These are phyloP conservation scores for Betta splendens DNA, from an alignment of 2,797 vertebrate genomes.

Conservation along the genomic window DNA sequence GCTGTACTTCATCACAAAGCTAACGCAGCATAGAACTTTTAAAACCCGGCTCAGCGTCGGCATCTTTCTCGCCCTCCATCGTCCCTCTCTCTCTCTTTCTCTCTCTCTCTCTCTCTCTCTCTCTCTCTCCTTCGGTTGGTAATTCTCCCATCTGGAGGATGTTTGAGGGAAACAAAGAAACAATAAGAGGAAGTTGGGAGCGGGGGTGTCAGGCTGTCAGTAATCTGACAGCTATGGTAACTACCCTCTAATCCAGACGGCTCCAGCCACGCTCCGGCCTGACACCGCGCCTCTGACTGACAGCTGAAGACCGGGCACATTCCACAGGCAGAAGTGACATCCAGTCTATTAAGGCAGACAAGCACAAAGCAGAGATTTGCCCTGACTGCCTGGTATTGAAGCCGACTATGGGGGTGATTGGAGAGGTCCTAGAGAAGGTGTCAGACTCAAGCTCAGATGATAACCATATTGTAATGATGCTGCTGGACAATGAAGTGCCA, in stretches of 20 bases:
- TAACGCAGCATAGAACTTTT: constrained; percentile 81
- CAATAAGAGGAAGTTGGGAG: constrained; percentile 96
- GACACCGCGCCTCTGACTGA: constrained; percentile 99
- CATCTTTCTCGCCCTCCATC: constrained; percentile 32
- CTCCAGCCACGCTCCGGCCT: constrained; percentile 96
- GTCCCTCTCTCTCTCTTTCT: constrained; percentile 19
- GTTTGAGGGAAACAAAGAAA: constrained; percentile 92
- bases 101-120: constrained; percentile 22
- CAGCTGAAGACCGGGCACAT: constrained; percentile 98
- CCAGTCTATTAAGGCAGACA: constrained; percentile 99
- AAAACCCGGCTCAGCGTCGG: constrained; percentile 75
- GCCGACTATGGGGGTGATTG: constrained; percentile 97
- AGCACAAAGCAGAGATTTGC: constrained; percentile 99
- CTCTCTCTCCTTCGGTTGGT: constrained; percentile 73
- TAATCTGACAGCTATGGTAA: constrained; percentile 99
- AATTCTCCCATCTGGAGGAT: constrained; percentile 86
- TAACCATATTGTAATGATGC: constrained; percentile 99
- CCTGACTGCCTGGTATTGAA: constrained; percentile 96
- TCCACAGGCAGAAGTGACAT: constrained; percentile 99
- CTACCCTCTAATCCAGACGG: constrained; percentile 99
- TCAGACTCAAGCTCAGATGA: constrained; percentile 98
- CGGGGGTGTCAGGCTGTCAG: constrained; percentile 99
- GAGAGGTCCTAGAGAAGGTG: constrained; percentile 98
- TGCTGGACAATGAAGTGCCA: constrained; percentile 96
- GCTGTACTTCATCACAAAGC: constrained; percentile 82